Conservation (phyloP, 2,797 vertebrate genomes). For the Phataginus tetradactyla region DNA sequence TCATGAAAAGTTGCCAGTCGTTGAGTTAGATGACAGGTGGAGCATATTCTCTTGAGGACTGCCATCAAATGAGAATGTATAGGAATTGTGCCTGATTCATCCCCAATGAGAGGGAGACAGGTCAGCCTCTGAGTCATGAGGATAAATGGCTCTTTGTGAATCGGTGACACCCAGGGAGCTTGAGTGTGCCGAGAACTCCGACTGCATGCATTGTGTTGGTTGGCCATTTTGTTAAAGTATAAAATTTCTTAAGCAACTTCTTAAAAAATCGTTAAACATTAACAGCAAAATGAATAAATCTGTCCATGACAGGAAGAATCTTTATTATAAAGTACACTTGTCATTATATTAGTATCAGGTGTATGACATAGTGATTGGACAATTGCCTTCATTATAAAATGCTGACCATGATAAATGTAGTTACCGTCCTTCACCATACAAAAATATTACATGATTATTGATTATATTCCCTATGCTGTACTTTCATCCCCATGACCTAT, state of each 20-base stretch:
- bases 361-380: too few relatives aligned
- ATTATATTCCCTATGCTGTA: too few relatives aligned
- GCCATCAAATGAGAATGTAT: fast-evolving
- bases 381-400: too few relatives aligned
- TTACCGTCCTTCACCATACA: too few relatives aligned
- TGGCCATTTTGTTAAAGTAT: neutral
- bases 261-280: neutral
- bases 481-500: too few relatives aligned
- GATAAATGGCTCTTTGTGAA: fast-evolving
- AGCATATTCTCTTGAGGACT: neutral
- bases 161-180: neutral
- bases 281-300: too few relatives aligned
- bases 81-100: too few relatives aligned
- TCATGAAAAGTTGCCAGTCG: neutral
- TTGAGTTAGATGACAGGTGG: fast-evolving
- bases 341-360: too few relatives aligned
- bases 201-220: fast-evolving
- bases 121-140: fast-evolving
- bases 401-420: too few relatives aligned
- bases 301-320: too few relatives aligned
- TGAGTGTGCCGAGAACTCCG: neutral
- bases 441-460: too few relatives aligned
- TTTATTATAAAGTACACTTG: too few relatives aligned
- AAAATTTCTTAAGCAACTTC: neutral
- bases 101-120: fast-evolving